Evolutionary conservation across 2,797 vertebrate genomes (phyloP).

Genomic region (Schizopygopsis pylzovi): DNA sequence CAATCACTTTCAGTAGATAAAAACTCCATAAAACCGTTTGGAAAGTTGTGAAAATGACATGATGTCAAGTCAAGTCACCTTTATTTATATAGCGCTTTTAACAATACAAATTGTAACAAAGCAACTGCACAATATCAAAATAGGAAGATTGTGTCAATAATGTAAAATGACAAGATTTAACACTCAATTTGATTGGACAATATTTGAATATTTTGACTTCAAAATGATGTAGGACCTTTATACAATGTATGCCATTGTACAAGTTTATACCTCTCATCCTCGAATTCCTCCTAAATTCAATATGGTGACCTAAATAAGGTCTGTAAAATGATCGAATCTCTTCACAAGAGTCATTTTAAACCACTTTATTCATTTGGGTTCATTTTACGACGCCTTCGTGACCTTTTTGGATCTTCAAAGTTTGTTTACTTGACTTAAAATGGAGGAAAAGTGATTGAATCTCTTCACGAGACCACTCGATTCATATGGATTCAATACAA

Average conservation of each 20-base stretch:
- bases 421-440: not conserved
- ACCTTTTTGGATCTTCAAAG: not conserved
- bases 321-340: not conserved
- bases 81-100: no score
- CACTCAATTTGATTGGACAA: no score
- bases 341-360: not conserved
- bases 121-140: no score
- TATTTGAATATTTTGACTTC: no score
- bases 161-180: no score
- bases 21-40: no score
- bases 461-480: not conserved
- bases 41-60: no score
- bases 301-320: not conserved
- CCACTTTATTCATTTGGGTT: not conserved
- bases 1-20: not conserved
- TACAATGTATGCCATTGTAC: not conserved
- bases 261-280: no score
- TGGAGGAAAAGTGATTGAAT: not conserved
- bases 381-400: rapidly evolving
- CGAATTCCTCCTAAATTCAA: not conserved
- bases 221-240: not conserved
- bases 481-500: not conserved
- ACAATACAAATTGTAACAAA: no score
- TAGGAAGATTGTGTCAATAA: no score
- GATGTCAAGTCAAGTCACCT: no score